phyloP scores from a whole-genome alignment of 64 coral and sea anemone genomes.

The Pocillopora verrucosa region DNA sequence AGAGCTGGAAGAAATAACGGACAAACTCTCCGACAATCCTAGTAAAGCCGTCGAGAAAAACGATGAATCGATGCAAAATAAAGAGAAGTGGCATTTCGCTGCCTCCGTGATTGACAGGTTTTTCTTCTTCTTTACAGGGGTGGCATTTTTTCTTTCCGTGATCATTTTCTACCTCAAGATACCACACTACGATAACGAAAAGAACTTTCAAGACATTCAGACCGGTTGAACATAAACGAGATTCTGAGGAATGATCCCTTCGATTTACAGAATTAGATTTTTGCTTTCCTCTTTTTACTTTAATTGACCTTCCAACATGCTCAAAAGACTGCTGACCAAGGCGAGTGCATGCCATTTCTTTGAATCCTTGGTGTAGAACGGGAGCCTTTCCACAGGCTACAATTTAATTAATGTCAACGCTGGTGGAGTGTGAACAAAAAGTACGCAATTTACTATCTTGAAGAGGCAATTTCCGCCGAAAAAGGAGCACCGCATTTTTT shows the following conservation, averaged over 20 bases:
- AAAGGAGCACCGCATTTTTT: too few relatives aligned
- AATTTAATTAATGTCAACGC: too few relatives aligned
- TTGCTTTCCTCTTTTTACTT: too few relatives aligned
- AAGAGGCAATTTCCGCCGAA: too few relatives aligned
- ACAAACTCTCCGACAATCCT: constrained; percentile 17
- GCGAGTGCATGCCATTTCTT: too few relatives aligned
- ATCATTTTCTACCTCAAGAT: constrained; percentile 54
- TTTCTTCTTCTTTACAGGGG: constrained; percentile 40
- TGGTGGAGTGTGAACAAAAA: too few relatives aligned
- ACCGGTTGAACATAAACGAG: neutral
- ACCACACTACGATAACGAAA: neutral
- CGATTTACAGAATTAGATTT: too few relatives aligned
- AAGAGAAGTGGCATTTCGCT: constrained; percentile 73
- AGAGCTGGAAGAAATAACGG: constrained; percentile 41
- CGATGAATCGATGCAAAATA: neutral
- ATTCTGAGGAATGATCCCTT: neutral
- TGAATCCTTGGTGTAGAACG: too few relatives aligned
- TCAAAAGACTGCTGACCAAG: too few relatives aligned
- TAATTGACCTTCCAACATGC: too few relatives aligned
- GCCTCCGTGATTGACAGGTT: constrained; percentile 62
- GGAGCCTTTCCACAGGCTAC: too few relatives aligned
- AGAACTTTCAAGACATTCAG: neutral
- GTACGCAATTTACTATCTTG: too few relatives aligned
- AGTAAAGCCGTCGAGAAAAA: constrained; percentile 1
- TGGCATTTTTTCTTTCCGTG: constrained; percentile 43